Conservation (phyloP, 2,113 vertebrate species). For the Calcarius ornatus region DNA sequence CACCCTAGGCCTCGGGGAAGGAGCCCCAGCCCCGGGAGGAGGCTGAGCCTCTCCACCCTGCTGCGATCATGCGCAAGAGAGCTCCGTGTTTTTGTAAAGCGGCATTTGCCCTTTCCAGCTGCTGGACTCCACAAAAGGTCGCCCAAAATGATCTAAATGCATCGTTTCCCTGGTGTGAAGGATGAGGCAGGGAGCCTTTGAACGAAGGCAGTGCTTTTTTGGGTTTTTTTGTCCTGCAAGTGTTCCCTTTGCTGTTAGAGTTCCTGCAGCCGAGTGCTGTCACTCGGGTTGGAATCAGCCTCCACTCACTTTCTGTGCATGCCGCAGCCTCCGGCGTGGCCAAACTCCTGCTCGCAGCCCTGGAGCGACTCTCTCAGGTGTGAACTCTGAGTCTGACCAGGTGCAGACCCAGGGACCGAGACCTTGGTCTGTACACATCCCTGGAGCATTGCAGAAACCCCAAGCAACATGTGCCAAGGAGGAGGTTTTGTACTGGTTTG, state of each 20-base stretch:
- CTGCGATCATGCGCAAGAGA: not conserved
- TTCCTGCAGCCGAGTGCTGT: not conserved
- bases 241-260: not conserved
- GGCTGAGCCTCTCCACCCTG: accelerated
- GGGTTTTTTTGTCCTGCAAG: not conserved
- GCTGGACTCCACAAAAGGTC: not conserved
- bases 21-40: not conserved
- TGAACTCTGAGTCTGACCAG: not conserved
- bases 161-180: not conserved
- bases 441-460: not conserved
- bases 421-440: not conserved
- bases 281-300: not conserved
- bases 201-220: not conserved
- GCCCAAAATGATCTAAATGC: not conserved
- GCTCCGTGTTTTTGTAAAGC: accelerated
- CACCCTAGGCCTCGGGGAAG: not conserved
- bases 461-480: not conserved
- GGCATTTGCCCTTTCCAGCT: not conserved
- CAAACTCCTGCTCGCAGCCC: not conserved
- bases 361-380: not conserved
- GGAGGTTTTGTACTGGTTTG: slow-evolving; percentile 8
- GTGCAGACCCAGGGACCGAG: not conserved
- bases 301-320: accelerated
- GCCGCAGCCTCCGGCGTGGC: not conserved
- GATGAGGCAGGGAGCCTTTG: not conserved